Base-by-base conservation (phyloP, 1,140 invertebrate species). In the Pseudomyrmex dendroicus region DNA sequence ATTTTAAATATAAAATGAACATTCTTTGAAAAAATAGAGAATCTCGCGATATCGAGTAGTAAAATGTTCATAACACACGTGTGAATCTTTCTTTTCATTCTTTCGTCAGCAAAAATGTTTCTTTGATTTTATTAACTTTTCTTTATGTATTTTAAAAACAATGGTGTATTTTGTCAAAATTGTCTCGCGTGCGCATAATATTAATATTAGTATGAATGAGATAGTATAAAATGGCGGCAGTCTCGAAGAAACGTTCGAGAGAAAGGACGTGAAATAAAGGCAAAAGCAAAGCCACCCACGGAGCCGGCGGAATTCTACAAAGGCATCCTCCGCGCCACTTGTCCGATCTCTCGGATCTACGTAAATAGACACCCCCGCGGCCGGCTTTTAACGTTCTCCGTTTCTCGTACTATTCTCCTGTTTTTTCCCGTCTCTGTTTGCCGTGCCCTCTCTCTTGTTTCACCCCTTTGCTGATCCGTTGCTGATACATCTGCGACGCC, bases 271-370 rank as follows among this genome's bases (percentile, higher is more conserved):
- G 56, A 12, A 59, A 57, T 72, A 35, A 70, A 73, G 77, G 64
- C 35, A 52, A 72, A 63, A 73, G 52, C 22, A 63, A 35, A 84
- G 77, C 77, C 83, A 84, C 83, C 83, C 83, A 84, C 77, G 78
- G 61, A 54, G 77, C 78, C 54, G 83, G 80, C 83, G 52, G 70
- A 73, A 62, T 83, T 35, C 80, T 63, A 85, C 83, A 84, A 84
- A 84, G 83, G 83, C 67, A 62, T 35, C 56, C 77, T 50, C 73
- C 67, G 59, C 64, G 84, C 82, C 87, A 89, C 87, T 89, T 89
- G 87, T 89, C 87, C 87, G 86, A 86, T 89, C 87, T 88, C 87
- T 84, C 59, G 87, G 87, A 89, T 89, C 87, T 89, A 89, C 82
- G 87, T 87, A 89, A 89, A 89, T 89, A 89, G 87, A 89, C 87